Conservation (phyloP, 2,113 vertebrate genomes). For the Malurus alboscapulatus region DNA sequence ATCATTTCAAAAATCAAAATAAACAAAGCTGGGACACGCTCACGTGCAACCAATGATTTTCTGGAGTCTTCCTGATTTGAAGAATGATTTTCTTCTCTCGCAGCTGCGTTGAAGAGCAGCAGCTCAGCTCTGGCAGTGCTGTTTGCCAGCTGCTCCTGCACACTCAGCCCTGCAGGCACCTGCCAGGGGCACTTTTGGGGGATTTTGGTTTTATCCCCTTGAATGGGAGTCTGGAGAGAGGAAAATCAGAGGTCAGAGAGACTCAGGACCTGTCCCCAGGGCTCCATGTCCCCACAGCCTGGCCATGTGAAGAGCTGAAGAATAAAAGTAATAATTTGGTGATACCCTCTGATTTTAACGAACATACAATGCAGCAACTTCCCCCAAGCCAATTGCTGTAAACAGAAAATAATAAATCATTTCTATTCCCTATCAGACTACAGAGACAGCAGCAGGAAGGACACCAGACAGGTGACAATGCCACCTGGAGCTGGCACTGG, state of each 20-base stretch:
- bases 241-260: not conserved
- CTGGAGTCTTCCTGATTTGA: too few species aligned
- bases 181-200: not conserved
- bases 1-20: not conserved
- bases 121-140: not conserved
- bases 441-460: not conserved
- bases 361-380: not conserved
- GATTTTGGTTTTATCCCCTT: not conserved
- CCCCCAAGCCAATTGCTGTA: not conserved
- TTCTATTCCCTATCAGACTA: rapidly evolving
- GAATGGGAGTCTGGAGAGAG: not conserved
- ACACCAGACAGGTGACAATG: not conserved
- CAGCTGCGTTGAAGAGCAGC: not conserved
- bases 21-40: not conserved
- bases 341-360: too few species aligned
- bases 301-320: not conserved
- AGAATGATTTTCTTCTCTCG: too few species aligned
- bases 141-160: not conserved
- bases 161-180: not conserved
- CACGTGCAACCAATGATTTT: not conserved
- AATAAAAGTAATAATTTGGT: not conserved
- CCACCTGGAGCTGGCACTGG: not conserved
- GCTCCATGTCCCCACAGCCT: not conserved
- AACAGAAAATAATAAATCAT: not conserved
- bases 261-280: not conserved